phyloP scores from a whole-genome alignment of 2,888 invertebrate species.

The Adineta ricciae region DNA sequence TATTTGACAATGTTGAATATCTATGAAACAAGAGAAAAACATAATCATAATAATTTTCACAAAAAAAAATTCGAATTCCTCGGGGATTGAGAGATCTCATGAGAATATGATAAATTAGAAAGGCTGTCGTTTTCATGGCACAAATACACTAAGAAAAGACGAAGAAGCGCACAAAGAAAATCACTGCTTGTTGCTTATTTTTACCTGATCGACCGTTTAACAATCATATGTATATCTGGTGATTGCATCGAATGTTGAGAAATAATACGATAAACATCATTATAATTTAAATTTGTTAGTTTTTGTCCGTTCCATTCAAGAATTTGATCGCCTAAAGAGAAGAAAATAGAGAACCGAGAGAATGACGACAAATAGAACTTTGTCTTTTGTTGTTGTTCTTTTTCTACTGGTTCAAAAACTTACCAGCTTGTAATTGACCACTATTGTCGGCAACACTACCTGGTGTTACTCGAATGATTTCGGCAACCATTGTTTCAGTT shows the following conservation, averaged over 20 bases:
- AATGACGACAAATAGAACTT: no score
- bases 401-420: neutral
- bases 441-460: conserved; percentile 9
- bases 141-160: neutral
- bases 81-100: neutral
- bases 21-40: neutral
- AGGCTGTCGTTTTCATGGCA: neutral
- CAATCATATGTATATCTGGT: conserved; percentile 5
- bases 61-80: neutral
- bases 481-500: neutral
- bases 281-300: neutral
- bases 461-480: neutral
- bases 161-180: neutral
- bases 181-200: no score
- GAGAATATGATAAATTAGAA: neutral
- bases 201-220: conserved; percentile 8
- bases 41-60: neutral
- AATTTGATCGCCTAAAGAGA: neutral
- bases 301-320: conserved; percentile 19
- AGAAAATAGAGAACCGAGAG: no score
- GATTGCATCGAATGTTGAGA: neutral
- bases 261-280: neutral
- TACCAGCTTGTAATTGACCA: conserved; percentile 13
- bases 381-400: no score
- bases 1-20: neutral